Conservation (phyloP, 2,888 invertebrate genomes). For the Itoplectis maculator region DNA sequence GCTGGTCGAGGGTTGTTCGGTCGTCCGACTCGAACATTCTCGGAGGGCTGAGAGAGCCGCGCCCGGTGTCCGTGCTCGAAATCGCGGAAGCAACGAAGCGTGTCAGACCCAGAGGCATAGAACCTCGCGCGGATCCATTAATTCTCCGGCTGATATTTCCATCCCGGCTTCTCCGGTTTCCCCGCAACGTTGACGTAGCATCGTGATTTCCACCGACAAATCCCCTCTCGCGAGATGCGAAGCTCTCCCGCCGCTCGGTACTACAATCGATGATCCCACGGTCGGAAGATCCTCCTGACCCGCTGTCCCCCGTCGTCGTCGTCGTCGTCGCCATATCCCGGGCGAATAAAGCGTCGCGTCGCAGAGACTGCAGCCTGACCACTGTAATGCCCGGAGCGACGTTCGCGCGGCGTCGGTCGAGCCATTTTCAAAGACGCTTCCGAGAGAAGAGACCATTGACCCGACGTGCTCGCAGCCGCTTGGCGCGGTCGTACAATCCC, state of each 20-base stretch:
- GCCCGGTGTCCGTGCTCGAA: constrained; percentile 19
- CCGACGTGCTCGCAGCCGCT: constrained; percentile 9
- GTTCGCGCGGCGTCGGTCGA: not conserved
- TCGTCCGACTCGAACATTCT: constrained; percentile 54
- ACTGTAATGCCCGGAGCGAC: constrained; percentile 39
- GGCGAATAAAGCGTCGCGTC: not conserved
- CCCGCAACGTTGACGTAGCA: constrained; percentile 40
- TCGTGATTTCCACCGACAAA: constrained; percentile 36
- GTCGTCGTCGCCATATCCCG: constrained; percentile 31
- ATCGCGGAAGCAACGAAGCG: constrained; percentile 57
- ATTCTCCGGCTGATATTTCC: constrained; percentile 60
- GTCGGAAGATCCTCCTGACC: constrained; percentile 33
- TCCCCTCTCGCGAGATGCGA: constrained; percentile 35
- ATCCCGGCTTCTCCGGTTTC: constrained; percentile 33
- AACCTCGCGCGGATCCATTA: constrained; percentile 60
- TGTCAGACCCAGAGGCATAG: constrained; percentile 57
- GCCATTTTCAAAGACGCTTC: constrained; percentile 52
- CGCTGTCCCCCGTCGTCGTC: not conserved
- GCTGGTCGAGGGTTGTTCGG: constrained; percentile 16
- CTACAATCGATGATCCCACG: constrained; percentile 60
- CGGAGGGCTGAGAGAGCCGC: constrained; percentile 21
- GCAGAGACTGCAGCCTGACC: constrained; percentile 34
- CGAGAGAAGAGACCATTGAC: constrained; percentile 49
- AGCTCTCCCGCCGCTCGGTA: constrained; percentile 40
- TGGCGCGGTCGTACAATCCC: constrained; percentile 21